Percentiles rank a stretch among this genome's conserved stretches.
These are phyloP conservation scores for Garra rufa DNA, from an alignment of 2,113 vertebrate species.

Conservation along the genomic window DNA sequence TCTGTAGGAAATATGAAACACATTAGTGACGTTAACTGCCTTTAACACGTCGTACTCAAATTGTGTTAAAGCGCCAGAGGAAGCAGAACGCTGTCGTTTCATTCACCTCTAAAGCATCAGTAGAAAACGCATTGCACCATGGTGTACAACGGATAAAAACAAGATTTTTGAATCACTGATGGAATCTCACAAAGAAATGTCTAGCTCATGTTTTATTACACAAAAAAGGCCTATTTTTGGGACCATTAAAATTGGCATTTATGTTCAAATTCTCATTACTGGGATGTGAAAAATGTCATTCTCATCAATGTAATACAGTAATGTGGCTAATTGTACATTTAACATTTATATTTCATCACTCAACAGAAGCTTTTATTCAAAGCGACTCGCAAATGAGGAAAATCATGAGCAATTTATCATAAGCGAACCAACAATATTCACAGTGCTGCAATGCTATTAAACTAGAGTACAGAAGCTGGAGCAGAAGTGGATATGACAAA, in stretches of 20 bases:
- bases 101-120: background rate
- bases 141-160: background rate
- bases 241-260: background rate
- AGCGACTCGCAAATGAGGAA: background rate
- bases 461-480: background rate
- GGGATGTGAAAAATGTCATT: background rate
- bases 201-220: background rate
- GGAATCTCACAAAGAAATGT: background rate
- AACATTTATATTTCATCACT: background rate
- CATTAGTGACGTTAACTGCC: slow-evolving; percentile 23
- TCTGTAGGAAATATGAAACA: slow-evolving; percentile 5
- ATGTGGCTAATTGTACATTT: slow-evolving; percentile 25
- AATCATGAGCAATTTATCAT: background rate
- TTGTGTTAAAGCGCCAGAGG: slow-evolving; percentile 25
- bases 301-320: slow-evolving; percentile 2
- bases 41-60: slow-evolving; percentile 40
- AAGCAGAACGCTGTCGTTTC: background rate
- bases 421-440: background rate
- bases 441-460: background rate
- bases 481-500: background rate
- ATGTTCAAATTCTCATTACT: slow-evolving; percentile 19
- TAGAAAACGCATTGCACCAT: background rate
- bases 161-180: background rate
- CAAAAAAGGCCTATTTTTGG: background rate
- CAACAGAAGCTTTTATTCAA: background rate